Conservation (phyloP, 2,113 vertebrate genomes). For the Montifringilla adamsi region DNA sequence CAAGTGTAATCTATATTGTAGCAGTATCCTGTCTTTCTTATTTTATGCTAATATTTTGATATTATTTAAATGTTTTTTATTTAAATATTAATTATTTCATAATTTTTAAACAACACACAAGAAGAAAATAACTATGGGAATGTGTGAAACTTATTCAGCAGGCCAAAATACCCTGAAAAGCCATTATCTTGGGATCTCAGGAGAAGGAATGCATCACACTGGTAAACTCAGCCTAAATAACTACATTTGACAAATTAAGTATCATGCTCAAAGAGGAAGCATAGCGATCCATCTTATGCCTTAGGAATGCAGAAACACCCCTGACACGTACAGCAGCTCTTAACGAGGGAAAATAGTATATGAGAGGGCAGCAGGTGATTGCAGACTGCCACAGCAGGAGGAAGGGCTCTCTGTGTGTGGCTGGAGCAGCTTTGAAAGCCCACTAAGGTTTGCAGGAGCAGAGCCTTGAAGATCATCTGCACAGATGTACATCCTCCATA, state of each 20-base stretch:
- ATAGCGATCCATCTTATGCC: background rate
- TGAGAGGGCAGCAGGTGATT: background rate
- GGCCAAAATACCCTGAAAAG: background rate
- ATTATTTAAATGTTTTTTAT: background rate
- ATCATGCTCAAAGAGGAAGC: background rate
- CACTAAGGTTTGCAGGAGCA: background rate
- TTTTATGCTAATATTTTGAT: background rate
- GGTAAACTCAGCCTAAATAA: background rate
- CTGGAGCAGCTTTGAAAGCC: background rate
- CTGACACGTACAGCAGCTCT: background rate
- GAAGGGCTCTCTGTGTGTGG: fast-evolving
- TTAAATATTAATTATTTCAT: background rate
- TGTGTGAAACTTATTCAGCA: background rate
- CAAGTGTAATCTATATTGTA: background rate
- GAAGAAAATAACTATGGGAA: background rate
- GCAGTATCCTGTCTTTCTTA: background rate
- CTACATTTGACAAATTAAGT: background rate
- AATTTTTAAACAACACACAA: background rate
- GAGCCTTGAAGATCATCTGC: background rate
- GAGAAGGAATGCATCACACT: background rate
- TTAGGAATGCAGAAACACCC: background rate
- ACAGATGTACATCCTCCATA: background rate
- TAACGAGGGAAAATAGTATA: background rate
- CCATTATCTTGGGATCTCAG: background rate
- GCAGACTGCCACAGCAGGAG: background rate